Conservation (phyloP, 2,797 vertebrate species). For the Mareca penelope region DNA sequence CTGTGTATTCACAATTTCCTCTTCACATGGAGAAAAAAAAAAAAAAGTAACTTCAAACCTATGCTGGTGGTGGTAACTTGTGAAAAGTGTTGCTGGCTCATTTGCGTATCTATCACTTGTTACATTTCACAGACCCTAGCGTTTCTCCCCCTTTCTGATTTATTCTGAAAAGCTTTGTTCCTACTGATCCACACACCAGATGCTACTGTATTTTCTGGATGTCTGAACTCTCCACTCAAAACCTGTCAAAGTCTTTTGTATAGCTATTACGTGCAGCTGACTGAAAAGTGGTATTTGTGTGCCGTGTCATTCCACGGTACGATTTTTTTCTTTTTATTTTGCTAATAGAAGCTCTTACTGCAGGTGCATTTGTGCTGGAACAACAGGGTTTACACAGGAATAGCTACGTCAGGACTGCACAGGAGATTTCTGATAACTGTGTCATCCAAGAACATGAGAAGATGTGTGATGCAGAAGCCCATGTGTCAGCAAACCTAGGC, state of each 20-base stretch:
- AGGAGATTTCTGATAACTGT: background rate
- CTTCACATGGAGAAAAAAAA: background rate
- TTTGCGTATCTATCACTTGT: background rate
- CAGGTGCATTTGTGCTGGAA: background rate
- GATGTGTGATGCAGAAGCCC: background rate
- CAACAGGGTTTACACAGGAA: background rate
- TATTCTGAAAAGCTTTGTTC: background rate
- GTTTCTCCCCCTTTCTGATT: background rate
- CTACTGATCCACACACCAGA: background rate
- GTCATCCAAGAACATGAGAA: background rate
- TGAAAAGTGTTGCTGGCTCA: background rate
- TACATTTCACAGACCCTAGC: background rate
- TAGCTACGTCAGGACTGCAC: background rate
- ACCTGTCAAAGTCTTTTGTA: background rate
- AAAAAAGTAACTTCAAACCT: background rate
- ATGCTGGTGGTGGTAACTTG: background rate
- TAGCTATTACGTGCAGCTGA: background rate
- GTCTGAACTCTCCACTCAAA: conserved; percentile 3
- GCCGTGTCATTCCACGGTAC: fast-evolving
- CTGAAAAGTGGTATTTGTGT: background rate
- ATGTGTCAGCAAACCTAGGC: background rate
- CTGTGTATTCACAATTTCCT: background rate
- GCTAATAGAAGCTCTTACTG: background rate
- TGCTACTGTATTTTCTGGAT: background rate
- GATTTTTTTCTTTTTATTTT: background rate